A percentile compares a stretch with the other conserved stretches of the same genome.
These are phyloP conservation scores for Phlogophora meticulosa DNA, from an alignment of 2,888 invertebrate genomes.

Conservation along the genomic window DNA sequence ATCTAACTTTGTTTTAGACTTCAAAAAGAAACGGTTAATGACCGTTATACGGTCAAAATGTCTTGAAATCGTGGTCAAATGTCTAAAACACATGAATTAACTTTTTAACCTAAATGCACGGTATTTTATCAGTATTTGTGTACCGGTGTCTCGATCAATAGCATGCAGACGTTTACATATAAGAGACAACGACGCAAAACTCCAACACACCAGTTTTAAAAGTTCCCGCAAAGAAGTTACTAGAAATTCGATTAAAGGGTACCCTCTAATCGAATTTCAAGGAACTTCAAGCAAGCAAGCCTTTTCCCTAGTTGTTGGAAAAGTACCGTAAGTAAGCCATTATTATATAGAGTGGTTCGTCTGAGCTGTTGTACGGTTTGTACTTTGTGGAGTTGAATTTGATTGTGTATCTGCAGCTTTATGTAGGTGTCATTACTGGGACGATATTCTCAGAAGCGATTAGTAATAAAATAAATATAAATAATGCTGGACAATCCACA, in stretches of 20 bases:
- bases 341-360: constrained; percentile 67
- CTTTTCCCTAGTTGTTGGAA: constrained; percentile 73
- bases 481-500: too few species aligned
- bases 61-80: too few species aligned
- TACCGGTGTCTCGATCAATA: too few species aligned
- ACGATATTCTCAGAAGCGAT: background rate
- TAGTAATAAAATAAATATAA: too few species aligned
- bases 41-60: too few species aligned
- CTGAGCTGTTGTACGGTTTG: constrained; percentile 55
- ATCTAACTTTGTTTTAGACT: too few species aligned
- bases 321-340: constrained; percentile 62
- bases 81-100: too few species aligned
- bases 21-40: too few species aligned
- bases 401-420: constrained; percentile 2
- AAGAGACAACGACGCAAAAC: constrained; percentile 33
- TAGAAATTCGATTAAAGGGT: constrained; percentile 81
- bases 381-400: constrained; percentile 25
- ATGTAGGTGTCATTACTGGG: background rate
- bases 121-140: too few species aligned
- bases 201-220: constrained; percentile 71
- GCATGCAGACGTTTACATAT: constrained; percentile 6
- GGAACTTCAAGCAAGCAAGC: too few species aligned
- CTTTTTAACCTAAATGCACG: too few species aligned
- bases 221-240: constrained; percentile 77
- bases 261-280: too few species aligned